Evolutionary conservation across 2,888 invertebrate genomes (phyloP).

Genomic region (Lutraria lutraria): DNA sequence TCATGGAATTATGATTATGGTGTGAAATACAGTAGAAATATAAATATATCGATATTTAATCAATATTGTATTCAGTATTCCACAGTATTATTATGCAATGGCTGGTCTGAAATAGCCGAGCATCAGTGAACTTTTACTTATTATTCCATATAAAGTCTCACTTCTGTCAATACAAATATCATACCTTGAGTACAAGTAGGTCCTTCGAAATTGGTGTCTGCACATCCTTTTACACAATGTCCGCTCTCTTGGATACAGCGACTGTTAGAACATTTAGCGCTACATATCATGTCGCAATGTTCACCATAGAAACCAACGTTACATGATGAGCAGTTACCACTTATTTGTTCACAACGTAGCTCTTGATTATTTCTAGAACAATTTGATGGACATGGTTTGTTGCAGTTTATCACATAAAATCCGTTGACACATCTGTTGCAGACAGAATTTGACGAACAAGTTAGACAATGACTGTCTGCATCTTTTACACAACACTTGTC

Average conservation of each 20-base stretch:
- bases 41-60: no score
- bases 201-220: not conserved
- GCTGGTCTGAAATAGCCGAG: no score
- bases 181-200: not conserved
- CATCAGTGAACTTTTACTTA: no score
- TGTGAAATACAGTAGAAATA: no score
- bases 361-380: not conserved
- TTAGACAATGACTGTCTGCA: not conserved
- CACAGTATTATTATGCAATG: no score
- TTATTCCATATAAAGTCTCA: no score
- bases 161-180: not conserved
- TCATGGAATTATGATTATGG: no score
- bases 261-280: not conserved
- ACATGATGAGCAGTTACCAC: no score
- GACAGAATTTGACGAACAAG: not conserved
- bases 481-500: no score
- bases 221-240: not conserved
- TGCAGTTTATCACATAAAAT: not conserved
- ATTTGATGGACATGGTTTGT: not conserved
- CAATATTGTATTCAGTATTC: no score
- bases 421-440: not conserved
- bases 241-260: not conserved
- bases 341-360: not conserved
- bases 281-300: no score
- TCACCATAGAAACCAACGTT: no score